These are phyloP conservation scores for Anodontia alba DNA, from an alignment of 2,888 invertebrate genomes.

Conservation along the genomic window DNA sequence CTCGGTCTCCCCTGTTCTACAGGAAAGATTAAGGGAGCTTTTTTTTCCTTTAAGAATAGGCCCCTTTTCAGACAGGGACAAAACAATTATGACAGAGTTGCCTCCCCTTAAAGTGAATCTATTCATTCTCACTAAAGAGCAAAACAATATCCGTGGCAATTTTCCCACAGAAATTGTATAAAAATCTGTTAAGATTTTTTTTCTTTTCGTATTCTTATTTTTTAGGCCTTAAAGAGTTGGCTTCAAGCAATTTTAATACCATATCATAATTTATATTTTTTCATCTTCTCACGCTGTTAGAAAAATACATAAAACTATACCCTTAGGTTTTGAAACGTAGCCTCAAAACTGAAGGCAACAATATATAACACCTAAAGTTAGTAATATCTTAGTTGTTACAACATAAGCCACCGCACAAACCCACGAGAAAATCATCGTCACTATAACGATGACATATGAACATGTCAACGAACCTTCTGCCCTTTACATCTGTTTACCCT, in stretches of 20 bases:
- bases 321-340: neutral
- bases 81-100: no score
- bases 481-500: neutral
- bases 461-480: neutral
- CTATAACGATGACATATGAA: neutral
- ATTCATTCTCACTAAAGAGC: no score
- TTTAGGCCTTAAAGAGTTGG: no score
- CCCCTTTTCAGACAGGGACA: no score
- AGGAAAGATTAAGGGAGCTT: no score
- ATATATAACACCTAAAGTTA: neutral
- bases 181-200: no score
- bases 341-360: neutral
- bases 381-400: neutral
- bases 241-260: neutral
- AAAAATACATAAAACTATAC: neutral
- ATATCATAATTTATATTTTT: conserved; percentile 3
- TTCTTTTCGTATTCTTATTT: no score
- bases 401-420: neutral
- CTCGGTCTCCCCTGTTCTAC: no score
- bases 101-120: no score
- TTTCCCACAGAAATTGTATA: no score
- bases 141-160: no score
- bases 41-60: no score
- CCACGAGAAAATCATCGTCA: neutral
- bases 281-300: neutral